Base-by-base conservation (phyloP, 2,888 invertebrate species). In the Agonopterix alstromeriana region DNA sequence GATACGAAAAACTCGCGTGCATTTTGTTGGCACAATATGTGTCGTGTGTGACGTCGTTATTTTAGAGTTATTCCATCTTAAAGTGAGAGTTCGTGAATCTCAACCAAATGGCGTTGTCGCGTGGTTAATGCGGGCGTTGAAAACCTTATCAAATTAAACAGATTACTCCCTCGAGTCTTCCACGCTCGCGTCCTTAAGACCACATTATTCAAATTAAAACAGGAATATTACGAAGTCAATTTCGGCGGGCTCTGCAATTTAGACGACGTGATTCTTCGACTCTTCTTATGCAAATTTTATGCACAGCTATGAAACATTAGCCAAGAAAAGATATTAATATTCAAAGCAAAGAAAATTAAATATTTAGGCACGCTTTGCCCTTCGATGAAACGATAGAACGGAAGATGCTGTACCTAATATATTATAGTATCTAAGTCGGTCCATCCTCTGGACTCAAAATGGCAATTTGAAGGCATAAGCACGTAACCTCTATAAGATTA, bases 161-260 rank as follows among this genome's bases (percentile, higher is more conserved):
- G 69, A 73, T 71, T 67, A 71, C 55, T 27, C 27, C 62, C 70
- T 53, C 62, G 48, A 42, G 58, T 54, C 61, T n/a, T 45, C 11
- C 42, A 41, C 45, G 54, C 54, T 54, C 45, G 50, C 27, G 27
- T 27, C 27, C 27, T 27, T 27, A 27, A 27, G 27, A 27, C 62
- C 58, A 58, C 65, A 67, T 70, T 73, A 76, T 73, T 76, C 66
- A 75, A 70, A 76, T 75, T 67, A 68, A 70, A 71, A 73, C 68
- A 62, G 55, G 57, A 65, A 67, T 60, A 70, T 69, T 68, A 71
- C 65, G 63, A 66, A 71, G 70, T 68, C 61, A 67, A 68, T 70
- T 68, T 59, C 55, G 56, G 51, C 57, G 55, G 54, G 56, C 70
- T 65, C 61, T 56, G 38, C 61, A 59, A 65, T 64, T 45, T 36